These are phyloP conservation scores for Hetaerina americana DNA, from an alignment of 1,140 invertebrate genomes.

Conservation along the genomic window DNA sequence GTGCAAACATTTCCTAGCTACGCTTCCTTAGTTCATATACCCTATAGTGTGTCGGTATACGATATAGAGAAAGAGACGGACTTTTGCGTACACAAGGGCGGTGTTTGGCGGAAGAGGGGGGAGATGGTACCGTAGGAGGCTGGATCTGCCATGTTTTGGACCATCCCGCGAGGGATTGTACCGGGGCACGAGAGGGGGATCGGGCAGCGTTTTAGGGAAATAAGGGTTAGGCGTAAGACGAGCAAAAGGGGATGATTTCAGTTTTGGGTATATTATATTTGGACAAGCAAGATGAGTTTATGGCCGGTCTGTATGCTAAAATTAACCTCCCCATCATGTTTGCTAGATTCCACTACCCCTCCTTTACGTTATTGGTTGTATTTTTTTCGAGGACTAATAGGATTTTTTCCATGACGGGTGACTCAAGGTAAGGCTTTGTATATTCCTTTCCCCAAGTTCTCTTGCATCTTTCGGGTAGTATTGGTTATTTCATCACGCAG, in stretches of 20 bases:
- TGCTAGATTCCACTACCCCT: neutral
- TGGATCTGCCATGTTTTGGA: neutral
- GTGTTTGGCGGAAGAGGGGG: neutral
- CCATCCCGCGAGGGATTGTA: neutral
- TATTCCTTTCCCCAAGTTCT: too few species aligned
- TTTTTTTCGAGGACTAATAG: too few species aligned
- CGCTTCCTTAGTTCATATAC: neutral
- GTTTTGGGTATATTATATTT: neutral
- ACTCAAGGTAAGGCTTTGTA: too few species aligned
- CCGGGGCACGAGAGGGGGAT: too few species aligned
- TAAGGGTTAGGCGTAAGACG: neutral
- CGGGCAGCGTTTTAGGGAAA: too few species aligned
- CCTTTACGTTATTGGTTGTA: too few species aligned
- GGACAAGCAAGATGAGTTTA: neutral
- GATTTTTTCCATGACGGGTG: too few species aligned
- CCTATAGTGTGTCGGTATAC: neutral
- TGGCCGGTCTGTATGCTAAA: neutral
- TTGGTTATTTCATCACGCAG: too few species aligned
- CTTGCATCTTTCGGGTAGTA: too few species aligned
- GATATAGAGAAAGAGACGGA: neutral
- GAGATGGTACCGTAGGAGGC: too few species aligned
- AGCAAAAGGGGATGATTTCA: neutral
- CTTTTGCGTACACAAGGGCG: neutral
- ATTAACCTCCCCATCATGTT: neutral
- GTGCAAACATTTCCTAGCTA: neutral